Evolutionary conservation across 2,888 invertebrate species (phyloP), one percentile per base, ranked within the genome.

Genomic region (Anticlea derivata): DNA sequence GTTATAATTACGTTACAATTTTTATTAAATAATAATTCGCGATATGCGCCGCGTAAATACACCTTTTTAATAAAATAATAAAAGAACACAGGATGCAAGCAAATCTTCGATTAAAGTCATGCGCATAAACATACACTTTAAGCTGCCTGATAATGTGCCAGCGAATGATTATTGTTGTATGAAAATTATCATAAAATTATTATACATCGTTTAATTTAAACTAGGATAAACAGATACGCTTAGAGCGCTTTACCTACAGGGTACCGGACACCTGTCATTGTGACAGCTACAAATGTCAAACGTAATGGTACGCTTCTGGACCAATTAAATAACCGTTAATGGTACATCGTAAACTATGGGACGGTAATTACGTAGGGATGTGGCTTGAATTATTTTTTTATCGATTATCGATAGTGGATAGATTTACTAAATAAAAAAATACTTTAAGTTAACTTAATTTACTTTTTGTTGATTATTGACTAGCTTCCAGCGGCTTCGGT

Each of bases 301-400:
- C 11, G 54, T 68, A 68, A 55, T 52, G 53, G 34, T 37, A 55
- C 48, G 51, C 51, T 50, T 56, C 66, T 65, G 61, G 51, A 61
- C 61, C 70, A 78, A 81, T 80, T 77, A 77, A 79, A 79, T 73
- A 71, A 70, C 72, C 74, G 70, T 80, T 80, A 78, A 73, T 73
- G 71, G 66, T 75, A 77, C 75, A 8, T 80, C 77, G 76, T 80
- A 80, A 78, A 79, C 63, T 54, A 50, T 53, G 53, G 60, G 59
- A 62, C 61, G 55, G 68, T 70, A 70, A 77, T 82, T 79, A 76
- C 72, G 73, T 47, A 58, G 50, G 38, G 58, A 30, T 57, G 58
- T 11, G 30, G 20, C 27, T 33, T 26, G 27, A 23, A 13, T 31
- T 7, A 24, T 7, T 31, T 22, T 26, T 35, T 17, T 48, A 10